Percentiles rank a stretch among this genome's conserved stretches.
Conservation (phyloP, 2,113 vertebrate genomes). For the Isichthys henryi region DNA sequence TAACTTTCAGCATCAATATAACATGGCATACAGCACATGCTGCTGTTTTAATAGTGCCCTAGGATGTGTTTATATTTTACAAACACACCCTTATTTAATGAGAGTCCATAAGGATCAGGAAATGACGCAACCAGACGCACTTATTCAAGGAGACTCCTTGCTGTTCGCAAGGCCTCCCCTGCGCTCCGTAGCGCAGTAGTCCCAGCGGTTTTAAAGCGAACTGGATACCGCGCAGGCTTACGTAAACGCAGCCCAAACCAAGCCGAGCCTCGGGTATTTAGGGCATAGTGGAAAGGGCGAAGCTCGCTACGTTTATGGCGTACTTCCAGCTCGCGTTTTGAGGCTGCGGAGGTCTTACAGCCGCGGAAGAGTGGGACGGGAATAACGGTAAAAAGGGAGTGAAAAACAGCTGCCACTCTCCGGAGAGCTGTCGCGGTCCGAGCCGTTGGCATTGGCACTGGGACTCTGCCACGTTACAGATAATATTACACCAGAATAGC, state of each 20-base stretch:
- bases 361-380: conserved; percentile 9
- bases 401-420: conserved; percentile 29
- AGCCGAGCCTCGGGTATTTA: not conserved
- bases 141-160: conserved; percentile 15
- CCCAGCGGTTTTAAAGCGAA: conserved; percentile 17
- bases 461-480: conserved; percentile 29
- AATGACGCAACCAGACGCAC: conserved; percentile 21
- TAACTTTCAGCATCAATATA: not conserved
- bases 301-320: conserved; percentile 16
- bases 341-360: not conserved
- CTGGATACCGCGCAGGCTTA: conserved; percentile 29
- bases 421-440: conserved; percentile 34
- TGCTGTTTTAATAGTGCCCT: not conserved
- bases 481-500: not conserved
- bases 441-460: conserved; percentile 23
- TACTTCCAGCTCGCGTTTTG: not conserved
- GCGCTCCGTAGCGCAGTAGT: not conserved
- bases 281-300: not conserved
- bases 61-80: not conserved
- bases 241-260: conserved; percentile 29
- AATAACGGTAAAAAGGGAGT: conserved; percentile 35
- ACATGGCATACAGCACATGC: not conserved
- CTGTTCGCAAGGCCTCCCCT: not conserved
- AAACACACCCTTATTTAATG: conserved; percentile 10
- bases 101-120: conserved; percentile 18